Evolutionary conservation across 35 echinoderm and acorn worm species (phyloP).

Genomic region (Ophiothrix spiculata): DNA sequence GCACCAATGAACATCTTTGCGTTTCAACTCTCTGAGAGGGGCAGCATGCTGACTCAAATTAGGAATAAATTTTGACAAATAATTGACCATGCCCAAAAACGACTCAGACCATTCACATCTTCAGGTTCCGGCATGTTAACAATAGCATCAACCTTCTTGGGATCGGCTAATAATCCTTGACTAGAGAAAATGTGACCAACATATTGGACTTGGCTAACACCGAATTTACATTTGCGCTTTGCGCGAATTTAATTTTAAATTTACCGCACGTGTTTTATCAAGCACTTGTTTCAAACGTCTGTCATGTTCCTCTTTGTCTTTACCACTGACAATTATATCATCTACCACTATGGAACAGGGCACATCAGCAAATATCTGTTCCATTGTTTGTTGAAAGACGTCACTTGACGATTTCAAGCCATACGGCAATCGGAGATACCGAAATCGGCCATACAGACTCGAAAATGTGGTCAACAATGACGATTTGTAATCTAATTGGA

Average conservation of each 20-base stretch:
- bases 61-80: too few species aligned
- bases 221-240: neutral
- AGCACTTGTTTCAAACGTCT: neutral
- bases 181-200: neutral
- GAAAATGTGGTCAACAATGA: conserved; percentile 35
- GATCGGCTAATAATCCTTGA: neutral
- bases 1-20: neutral
- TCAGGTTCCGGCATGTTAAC: neutral
- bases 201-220: neutral
- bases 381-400: neutral
- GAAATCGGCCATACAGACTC: conserved; percentile 26
- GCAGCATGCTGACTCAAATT: too few species aligned
- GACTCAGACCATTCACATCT: neutral
- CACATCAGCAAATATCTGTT: neutral
- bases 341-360: neutral
- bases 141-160: neutral
- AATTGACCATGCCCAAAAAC: neutral
- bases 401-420: neutral
- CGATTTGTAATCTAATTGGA: conserved; percentile 35
- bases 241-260: neutral
- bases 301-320: neutral
- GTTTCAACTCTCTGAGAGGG: neutral
- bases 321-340: neutral
- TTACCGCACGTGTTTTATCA: neutral
- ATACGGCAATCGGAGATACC: conserved; percentile 22